Base-by-base conservation (phyloP, 2,797 vertebrate species). In the Myoxocephalus aenaeus region DNA sequence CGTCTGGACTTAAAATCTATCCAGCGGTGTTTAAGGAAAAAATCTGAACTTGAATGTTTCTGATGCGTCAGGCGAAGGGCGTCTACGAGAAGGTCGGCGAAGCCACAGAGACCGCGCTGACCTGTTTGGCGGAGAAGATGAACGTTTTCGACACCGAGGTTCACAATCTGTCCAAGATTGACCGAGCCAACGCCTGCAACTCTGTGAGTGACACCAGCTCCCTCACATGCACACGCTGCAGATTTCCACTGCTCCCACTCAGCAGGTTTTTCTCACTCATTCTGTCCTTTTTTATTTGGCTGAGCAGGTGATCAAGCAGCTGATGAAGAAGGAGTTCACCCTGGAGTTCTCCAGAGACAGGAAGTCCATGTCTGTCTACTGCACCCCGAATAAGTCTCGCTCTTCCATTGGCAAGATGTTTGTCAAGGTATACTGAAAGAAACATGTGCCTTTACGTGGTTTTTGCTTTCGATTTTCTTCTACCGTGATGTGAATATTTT, bases 341-440 rank as follows among this genome's bases (percentile, higher is more conserved):
- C 92, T 99, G 63, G 98, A 99, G 90, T 99, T 99, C 89, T 99
- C 98, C 66, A 95, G 98, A 53, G 98, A 99, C 90, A 95, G 98
- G 80, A 99, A 99, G 82, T 99, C 98, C 13, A 99, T 99, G 98
- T 99, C 98, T 0, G 98, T 99, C 22, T 99, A 97, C 86, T 99
- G 98, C 64, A 96, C 95, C 20, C 97, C 98, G 0, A 98, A 96
- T 91, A 99, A 98, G 81, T 96, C 97, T 1, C 98, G 96, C 64
- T 93, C 94, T 40, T 94, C 96, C 0, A 92, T 97, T 84, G 96
- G 97, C 85, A 99, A 99, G 88, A 99, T 99, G 98, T 99, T 99
- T 87, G 94, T 99, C 34, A 99, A 99, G 97, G 98, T 96, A 90
- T 1, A 18, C 18, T 42, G 25, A 73, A 3, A 59, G 36, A 27